Conservation (phyloP, 37 sponge, comb jelly and placozoan species). For the Spongilla lacustris region DNA sequence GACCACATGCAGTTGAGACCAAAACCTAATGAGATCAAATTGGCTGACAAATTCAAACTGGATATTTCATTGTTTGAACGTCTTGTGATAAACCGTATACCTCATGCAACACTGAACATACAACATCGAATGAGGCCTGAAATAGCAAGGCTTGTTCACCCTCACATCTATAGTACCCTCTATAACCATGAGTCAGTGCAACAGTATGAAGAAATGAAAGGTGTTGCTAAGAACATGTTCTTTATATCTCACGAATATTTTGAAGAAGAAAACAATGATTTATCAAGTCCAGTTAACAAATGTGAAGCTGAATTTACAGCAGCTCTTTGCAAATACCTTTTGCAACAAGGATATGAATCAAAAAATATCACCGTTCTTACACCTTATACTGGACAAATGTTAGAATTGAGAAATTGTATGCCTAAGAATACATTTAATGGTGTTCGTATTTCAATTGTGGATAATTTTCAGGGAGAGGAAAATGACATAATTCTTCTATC, state of each 20-base stretch:
- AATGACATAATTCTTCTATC: conserved; percentile 92
- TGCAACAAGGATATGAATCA: conserved; percentile 71
- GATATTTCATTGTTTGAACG: conserved; percentile 92
- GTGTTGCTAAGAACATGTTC: conserved; percentile 70
- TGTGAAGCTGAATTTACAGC: conserved; percentile 81
- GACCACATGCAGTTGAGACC: conserved; percentile 97
- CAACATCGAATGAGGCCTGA: conserved; percentile 97
- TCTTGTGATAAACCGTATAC: conserved; percentile 64
- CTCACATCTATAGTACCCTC: conserved; percentile 72
- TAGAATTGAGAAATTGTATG: conserved; percentile 50
- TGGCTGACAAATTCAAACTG: conserved; percentile 80
- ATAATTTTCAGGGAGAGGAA: conserved; percentile 97
- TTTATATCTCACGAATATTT: conserved; percentile 57
- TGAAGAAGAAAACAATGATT: conserved; percentile 42
- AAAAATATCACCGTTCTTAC: conserved; percentile 84
- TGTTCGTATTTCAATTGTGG: conserved; percentile 73
- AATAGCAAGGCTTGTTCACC: conserved; percentile 59
- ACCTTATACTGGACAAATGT: conserved; percentile 86
- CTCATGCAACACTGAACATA: conserved; percentile 73
- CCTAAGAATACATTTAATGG: conserved; percentile 56
- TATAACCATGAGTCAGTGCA: conserved; percentile 62
- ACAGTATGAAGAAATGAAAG: conserved; percentile 49
- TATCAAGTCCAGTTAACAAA: conserved; percentile 68
- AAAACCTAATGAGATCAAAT: conserved; percentile 72
- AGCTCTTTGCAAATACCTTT: conserved; percentile 67